phyloP scores from a whole-genome alignment of 2,888 invertebrate genomes.

The Ypsolopha sequella region DNA sequence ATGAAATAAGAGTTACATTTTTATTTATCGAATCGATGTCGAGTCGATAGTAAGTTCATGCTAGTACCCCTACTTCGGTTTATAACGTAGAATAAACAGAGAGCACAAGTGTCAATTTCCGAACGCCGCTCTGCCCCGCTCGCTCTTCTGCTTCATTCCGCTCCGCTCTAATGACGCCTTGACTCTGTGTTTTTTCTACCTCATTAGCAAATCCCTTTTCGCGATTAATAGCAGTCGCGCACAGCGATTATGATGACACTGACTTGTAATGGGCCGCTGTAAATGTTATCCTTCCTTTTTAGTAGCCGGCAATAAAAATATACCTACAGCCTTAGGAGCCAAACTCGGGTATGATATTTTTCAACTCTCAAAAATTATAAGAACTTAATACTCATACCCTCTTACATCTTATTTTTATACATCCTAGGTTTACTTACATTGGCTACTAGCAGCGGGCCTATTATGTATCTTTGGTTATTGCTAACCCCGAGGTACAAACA shows the following conservation, averaged over 20 bases:
- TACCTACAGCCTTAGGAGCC: neutral
- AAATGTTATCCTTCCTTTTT: neutral
- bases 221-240: constrained; percentile 3
- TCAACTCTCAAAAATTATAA: too few species aligned
- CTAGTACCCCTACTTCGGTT: too few species aligned
- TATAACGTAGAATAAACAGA: too few species aligned
- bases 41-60: too few species aligned
- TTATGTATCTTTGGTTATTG: too few species aligned
- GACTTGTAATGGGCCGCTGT: neutral
- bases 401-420: neutral
- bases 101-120: too few species aligned
- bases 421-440: neutral
- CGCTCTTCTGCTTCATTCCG: constrained; percentile 19
- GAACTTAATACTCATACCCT: too few species aligned
- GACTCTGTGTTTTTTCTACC: constrained; percentile 35
- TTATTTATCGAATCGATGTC: too few species aligned
- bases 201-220: constrained; percentile 44
- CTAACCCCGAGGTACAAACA: too few species aligned
- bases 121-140: constrained; percentile 25
- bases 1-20: too few species aligned
- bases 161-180: constrained; percentile 33
- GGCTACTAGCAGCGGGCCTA: neutral
- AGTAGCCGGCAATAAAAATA: neutral
- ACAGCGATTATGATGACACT: constrained; percentile 7
- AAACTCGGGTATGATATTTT: too few species aligned